Conservation (phyloP, 2,888 invertebrate species). For the Megamerina dolium region DNA sequence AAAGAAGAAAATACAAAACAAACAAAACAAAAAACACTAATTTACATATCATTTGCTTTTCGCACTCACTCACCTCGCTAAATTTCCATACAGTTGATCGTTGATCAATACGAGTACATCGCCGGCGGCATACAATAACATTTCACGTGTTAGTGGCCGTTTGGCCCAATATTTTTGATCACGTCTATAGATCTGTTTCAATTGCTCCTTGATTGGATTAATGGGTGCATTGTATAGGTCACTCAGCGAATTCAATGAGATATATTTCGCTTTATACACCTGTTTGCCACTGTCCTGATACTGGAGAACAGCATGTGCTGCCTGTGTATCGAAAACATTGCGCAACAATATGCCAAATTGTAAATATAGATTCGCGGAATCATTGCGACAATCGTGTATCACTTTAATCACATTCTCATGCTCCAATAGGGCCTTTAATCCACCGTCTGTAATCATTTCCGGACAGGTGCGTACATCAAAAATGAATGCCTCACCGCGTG, state of each 20-base stretch:
- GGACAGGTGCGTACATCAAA: constrained; percentile 85
- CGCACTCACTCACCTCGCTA: constrained; percentile 61
- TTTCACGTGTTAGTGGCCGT: constrained; percentile 80
- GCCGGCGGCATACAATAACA: constrained; percentile 85
- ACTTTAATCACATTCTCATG: constrained; percentile 78
- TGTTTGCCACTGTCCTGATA: constrained; percentile 85
- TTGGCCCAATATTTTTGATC: constrained; percentile 88
- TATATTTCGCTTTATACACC: constrained; percentile 90
- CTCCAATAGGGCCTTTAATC: constrained; percentile 74
- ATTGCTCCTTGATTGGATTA: constrained; percentile 86
- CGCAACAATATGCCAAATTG: constrained; percentile 78
- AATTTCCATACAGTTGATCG: constrained; percentile 72
- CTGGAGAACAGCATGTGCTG: constrained; percentile 86
- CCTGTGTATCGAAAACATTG: constrained; percentile 84
- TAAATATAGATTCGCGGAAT: constrained; percentile 78
- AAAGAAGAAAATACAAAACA: background rate
- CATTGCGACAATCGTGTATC: constrained; percentile 88
- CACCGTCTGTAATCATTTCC: constrained; percentile 68
- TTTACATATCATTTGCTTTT: too few species aligned
- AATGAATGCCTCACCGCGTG: constrained; percentile 75
- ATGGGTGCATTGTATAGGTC: constrained; percentile 80
- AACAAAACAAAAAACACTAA: background rate
- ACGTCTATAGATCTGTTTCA: constrained; percentile 76
- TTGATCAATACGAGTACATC: constrained; percentile 84
- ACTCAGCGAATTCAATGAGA: constrained; percentile 86